Evolutionary conservation across 2,113 vertebrate species (phyloP), one percentile per base, ranked within the genome.

Genomic region (Oreochromis aureus): DNA sequence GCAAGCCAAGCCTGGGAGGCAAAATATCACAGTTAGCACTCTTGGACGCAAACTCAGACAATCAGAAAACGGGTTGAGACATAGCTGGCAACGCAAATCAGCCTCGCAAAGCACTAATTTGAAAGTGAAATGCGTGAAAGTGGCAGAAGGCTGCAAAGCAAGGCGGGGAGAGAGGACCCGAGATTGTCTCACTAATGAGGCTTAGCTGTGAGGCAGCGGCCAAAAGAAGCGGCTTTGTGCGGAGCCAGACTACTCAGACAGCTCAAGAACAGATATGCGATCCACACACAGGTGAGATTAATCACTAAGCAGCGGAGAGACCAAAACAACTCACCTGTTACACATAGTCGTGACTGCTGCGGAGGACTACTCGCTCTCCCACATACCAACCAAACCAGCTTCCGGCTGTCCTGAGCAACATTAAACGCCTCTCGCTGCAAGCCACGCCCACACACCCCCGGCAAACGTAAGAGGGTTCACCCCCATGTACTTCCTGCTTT

Each of bases 181-280:
- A 86, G 90, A 88, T 84, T 85, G 56, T 51, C 58, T 82, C 73
- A 82, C 87, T 93, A 93, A 94, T 93, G 34, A 91, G 91, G 93
- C 92, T 95, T 92, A 94, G 82, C 85, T 59, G 12, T 24, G 63
- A 24, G 81, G 80, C n/a, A 85, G 63, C 84, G 11, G 19, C 27
- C 44, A 79, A 44, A 24, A 55, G 22, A 34, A 88, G 83, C 32
- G 3, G 30, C 19, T 87, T 78, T 39, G 10, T 4, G 12, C 11
- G 24, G 19, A 55, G 22, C 24, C 10, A 41, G 34, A 46, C 63
- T 59, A 3, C 13, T 3, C 7, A 12, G 32, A 18, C 18, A 55
- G 12, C 54, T 44, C 18, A 24, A 7, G 10, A 66, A 12, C 10
- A 46, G 2, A 44, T 36, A 55, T 3, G 34, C 16, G 12, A 4